Evolutionary conservation across 2,888 invertebrate species (phyloP).

Genomic region (Phyto melanocephala): DNA sequence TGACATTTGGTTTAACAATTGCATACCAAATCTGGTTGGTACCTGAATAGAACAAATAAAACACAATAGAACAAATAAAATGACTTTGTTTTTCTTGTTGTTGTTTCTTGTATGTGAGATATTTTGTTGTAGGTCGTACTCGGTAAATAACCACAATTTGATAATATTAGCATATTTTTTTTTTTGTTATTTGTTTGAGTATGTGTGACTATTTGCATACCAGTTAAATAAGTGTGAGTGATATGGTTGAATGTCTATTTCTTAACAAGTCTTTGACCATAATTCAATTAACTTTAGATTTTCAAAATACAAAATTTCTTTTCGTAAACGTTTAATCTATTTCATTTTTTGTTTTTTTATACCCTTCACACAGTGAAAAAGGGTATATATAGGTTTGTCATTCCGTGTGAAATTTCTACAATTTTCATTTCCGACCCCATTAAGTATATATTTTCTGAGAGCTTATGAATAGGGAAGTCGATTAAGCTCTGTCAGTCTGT

Average conservation of each 20-base stretch:
- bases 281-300: constrained; percentile 69
- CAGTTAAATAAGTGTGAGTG: constrained; percentile 19
- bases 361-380: too few species aligned
- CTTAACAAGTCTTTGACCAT: constrained; percentile 59
- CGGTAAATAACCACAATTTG: constrained; percentile 64
- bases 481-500: too few species aligned
- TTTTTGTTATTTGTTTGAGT: neutral
- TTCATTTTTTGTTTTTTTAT: too few species aligned
- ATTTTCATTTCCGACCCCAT: too few species aligned
- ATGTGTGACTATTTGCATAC: constrained; percentile 4
- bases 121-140: constrained; percentile 63
- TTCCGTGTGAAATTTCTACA: too few species aligned
- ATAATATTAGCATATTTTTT: constrained; percentile 68
- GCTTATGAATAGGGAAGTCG: too few species aligned
- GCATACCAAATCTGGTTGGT: constrained; percentile 60
- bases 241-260: constrained; percentile 22
- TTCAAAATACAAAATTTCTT: constrained; percentile 42
- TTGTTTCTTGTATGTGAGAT: constrained; percentile 18
- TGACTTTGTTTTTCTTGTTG: constrained; percentile 56
- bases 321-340: constrained; percentile 67
- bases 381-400: too few species aligned
- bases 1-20: constrained; percentile 74
- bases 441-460: too few species aligned
- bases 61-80: neutral
- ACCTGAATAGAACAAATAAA: constrained; percentile 25